phyloP scores from a whole-genome alignment of 2,888 invertebrate species.

The Trisateles emortualis region DNA sequence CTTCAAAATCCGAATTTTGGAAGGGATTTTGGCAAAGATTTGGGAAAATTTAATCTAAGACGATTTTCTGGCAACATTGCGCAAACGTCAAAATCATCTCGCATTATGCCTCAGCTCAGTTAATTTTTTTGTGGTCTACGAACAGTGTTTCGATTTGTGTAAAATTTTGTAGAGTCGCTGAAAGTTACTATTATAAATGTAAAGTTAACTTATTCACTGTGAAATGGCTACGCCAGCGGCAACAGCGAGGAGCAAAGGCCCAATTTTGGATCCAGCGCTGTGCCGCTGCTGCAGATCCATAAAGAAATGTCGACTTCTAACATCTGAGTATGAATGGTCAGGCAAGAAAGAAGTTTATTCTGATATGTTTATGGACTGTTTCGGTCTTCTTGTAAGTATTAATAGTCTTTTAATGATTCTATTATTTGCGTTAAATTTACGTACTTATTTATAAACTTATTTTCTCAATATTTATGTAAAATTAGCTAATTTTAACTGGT shows the following conservation, averaged over 20 bases:
- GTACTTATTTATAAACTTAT: too few species aligned
- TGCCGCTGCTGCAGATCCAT: constrained; percentile 79
- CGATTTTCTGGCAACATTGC: too few species aligned
- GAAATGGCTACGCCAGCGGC: constrained; percentile 52
- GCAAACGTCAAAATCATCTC: too few species aligned
- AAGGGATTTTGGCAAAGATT: too few species aligned
- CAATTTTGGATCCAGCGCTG: constrained; percentile 72
- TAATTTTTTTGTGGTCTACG: too few species aligned
- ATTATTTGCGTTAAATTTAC: background rate
- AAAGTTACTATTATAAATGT: constrained; percentile 37
- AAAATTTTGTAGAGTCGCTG: background rate
- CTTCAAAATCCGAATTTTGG: too few species aligned
- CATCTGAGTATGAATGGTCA: constrained; percentile 73
- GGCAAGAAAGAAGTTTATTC: constrained; percentile 75
- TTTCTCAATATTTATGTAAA: too few species aligned
- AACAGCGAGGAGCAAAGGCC: constrained; percentile 62
- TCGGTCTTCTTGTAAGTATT: constrained; percentile 74
- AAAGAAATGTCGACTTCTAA: constrained; percentile 77
- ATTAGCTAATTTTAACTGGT: too few species aligned
- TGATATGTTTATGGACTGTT: constrained; percentile 81
- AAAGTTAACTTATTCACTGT: constrained; percentile 33
- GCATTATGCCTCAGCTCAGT: too few species aligned
- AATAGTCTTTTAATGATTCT: background rate
- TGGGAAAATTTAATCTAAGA: too few species aligned
- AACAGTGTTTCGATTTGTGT: constrained; percentile 27